Evolutionary conservation across 2,888 invertebrate species (phyloP), one percentile per base, ranked within the genome.

Genomic region (Gisinianus flammeolus): DNA sequence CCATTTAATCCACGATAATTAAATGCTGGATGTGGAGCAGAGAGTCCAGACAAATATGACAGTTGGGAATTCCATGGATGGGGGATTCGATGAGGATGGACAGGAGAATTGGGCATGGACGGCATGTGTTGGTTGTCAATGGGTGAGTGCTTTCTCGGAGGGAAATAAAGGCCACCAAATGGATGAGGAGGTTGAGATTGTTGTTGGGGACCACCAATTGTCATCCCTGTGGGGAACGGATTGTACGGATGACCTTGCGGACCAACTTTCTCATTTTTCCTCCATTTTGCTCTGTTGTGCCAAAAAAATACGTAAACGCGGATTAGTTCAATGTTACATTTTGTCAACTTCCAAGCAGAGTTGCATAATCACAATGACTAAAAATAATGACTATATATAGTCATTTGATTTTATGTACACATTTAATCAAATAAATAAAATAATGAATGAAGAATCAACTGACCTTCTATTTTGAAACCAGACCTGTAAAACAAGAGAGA

Each of bases 201-300:
- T 68, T 92, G 90, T 44, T 91, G 90, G 2, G 91, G 90, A 62
- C 89, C 90, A 67, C 91, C 91, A 68, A 81, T 79, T 70, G 91
- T 90, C 82, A 94, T 87, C 28, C 81, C 81, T 28, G 82, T 81
- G 3, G 82, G 80, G 87, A 94, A 95, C 0, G 94, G 94, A 87
- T 93, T 94, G 90, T 95, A 95, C 0, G 95, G 95, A 87, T 95
- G 95, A 1, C 91, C 94, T 85, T 94, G 93, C 0, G 95, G 95
- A 0, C 95, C 95, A 78, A 95, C 95, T 28, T 88, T 95, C 88
- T 95, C 95, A 86, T 95, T 95, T 86, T 96, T 96, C 58, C 96
- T 90, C 95, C 95, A 96, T 88, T 96, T 96, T 68, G 95, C 95
- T 5, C 54, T 6, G 6, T 16, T 44, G 44, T 44, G 16, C 16